Conservation (phyloP, 2,113 vertebrate genomes). For the Phrynocephalus versicolor region DNA sequence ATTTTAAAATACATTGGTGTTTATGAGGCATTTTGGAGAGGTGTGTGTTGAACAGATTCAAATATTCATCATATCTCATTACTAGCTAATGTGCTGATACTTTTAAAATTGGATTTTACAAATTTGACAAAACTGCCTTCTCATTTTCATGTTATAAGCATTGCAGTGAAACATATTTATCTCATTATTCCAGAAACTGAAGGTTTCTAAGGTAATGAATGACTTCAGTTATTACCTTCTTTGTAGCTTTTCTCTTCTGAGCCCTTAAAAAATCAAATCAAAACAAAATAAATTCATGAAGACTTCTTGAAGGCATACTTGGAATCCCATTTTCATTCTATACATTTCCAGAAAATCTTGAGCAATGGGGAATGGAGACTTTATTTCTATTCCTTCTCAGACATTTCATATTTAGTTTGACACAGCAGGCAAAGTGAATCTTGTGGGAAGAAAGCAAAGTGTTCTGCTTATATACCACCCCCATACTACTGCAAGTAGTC, state of each 20-base stretch:
- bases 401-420: neutral
- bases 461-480: too few species aligned
- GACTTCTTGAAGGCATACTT: neutral
- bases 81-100: neutral
- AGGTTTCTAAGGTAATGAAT: neutral
- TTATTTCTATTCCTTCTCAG: neutral
- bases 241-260: neutral
- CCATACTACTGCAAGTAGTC: too few species aligned
- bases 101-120: neutral
- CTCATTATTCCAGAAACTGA: neutral
- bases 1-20: conserved; percentile 9
- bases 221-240: neutral
- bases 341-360: neutral
- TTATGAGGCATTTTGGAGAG: neutral
- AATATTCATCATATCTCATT: conserved; percentile 9
- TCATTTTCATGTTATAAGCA: conserved; percentile 5
- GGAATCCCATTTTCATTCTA: neutral
- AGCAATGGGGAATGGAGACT: neutral
- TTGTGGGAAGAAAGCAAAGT: too few species aligned
- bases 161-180: neutral
- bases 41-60: neutral
- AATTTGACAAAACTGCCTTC: neutral
- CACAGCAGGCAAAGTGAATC: neutral
- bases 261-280: neutral
- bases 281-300: neutral